Percentiles rank a stretch among this genome's conserved stretches.
Evolutionary conservation across 1,140 invertebrate genomes (phyloP).

Genomic region (Riptortus pedestris): DNA sequence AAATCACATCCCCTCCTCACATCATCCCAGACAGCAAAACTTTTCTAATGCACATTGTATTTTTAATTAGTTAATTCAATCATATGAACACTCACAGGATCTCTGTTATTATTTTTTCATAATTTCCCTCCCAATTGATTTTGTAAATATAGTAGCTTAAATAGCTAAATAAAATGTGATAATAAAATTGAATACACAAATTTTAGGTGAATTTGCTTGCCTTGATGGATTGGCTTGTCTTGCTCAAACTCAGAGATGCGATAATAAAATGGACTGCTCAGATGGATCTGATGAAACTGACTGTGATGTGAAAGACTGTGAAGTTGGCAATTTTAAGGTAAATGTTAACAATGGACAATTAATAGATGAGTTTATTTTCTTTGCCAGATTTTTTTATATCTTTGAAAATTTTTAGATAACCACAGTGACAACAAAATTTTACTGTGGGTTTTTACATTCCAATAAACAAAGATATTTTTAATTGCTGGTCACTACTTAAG

Average conservation of each 20-base stretch:
- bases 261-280: slow-evolving; percentile 50
- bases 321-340: slow-evolving; percentile 45
- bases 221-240: slow-evolving; percentile 46
- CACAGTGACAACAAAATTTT: neutral
- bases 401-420: neutral
- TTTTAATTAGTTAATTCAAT: neutral
- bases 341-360: neutral
- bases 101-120: neutral
- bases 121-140: neutral
- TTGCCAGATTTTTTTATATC: neutral
- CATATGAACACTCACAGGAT: neutral
- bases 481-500: neutral
- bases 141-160: neutral
- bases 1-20: too few species aligned
- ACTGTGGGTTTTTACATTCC: neutral
- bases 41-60: neutral
- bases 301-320: slow-evolving; percentile 46
- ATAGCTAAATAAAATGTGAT: neutral
- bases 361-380: neutral
- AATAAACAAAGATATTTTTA: too few species aligned
- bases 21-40: too few species aligned
- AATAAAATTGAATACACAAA: neutral
- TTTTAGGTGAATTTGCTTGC: slow-evolving; percentile 49
- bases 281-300: slow-evolving; percentile 52
- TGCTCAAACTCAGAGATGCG: slow-evolving; percentile 44